A percentile compares a stretch with the other conserved stretches of the same genome.
These are phyloP conservation scores for Falco novaeseelandiae DNA, from an alignment of 2,797 vertebrate species.

Conservation along the genomic window DNA sequence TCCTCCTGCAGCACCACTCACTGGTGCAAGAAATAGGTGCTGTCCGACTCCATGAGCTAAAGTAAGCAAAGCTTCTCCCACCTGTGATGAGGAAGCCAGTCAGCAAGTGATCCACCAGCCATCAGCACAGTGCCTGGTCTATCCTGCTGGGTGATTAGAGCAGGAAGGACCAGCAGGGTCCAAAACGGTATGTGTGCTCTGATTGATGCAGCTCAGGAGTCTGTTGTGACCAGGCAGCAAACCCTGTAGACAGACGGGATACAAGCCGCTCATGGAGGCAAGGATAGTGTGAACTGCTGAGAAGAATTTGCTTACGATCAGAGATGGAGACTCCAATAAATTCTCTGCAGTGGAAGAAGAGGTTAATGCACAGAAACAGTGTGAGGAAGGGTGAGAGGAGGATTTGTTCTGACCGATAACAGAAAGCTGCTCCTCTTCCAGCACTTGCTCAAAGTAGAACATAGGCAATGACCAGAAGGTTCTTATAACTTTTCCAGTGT, in stretches of 20 bases:
- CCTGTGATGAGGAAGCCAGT: neutral
- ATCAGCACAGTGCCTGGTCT: neutral
- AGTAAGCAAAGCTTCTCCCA: neutral
- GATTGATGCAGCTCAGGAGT: neutral
- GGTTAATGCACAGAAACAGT: neutral
- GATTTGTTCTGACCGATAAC: neutral
- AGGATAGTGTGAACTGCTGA: neutral
- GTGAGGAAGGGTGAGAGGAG: neutral
- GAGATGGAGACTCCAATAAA: neutral
- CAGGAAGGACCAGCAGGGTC: neutral
- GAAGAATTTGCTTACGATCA: neutral
- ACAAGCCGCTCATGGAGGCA: neutral
- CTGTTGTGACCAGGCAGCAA: neutral
- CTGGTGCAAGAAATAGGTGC: neutral
- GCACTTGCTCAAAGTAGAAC: neutral
- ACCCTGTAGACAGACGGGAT: neutral
- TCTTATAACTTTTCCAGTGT: neutral
- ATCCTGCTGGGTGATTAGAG: neutral
- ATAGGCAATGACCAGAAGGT: neutral
- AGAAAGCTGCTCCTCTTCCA: neutral
- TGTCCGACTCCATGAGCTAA: neutral
- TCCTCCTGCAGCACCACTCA: neutral
- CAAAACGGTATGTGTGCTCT: rapidly evolving
- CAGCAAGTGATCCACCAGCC: neutral
- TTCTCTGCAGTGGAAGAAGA: neutral